Conservation (phyloP, 2,888 invertebrate species). For the Brassicogethes aeneus region DNA sequence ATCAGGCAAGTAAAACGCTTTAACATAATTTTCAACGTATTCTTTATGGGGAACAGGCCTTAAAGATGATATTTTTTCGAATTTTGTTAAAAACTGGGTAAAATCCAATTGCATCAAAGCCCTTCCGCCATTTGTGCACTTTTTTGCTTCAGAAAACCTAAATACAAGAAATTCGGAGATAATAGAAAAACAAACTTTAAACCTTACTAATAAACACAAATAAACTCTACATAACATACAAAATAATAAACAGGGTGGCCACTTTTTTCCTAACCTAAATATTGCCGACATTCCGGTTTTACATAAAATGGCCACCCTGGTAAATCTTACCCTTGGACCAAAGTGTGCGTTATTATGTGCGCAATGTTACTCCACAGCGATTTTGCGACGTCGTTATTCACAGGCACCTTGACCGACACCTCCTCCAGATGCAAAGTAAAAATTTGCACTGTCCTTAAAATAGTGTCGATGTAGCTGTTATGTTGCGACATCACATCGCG, state of each 20-base stretch:
- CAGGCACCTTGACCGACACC: constrained; percentile 57
- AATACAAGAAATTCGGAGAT: background rate
- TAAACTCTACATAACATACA: constrained; percentile 3
- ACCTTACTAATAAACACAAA: background rate
- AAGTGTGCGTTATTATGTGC: constrained; percentile 72
- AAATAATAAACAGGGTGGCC: background rate
- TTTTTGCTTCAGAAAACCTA: constrained; percentile 78
- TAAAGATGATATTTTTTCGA: constrained; percentile 76
- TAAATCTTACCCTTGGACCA: constrained; percentile 77
- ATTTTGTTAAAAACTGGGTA: constrained; percentile 83
- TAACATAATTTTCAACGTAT: constrained; percentile 90
- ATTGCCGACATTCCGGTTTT: constrained; percentile 1
- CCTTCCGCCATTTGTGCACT: constrained; percentile 92
- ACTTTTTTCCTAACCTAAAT: constrained; percentile 1
- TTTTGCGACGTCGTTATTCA: constrained; percentile 60
- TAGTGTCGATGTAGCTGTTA: constrained; percentile 75
- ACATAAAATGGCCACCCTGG: constrained; percentile 4
- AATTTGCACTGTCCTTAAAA: constrained; percentile 62
- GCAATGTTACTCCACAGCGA: constrained; percentile 84
- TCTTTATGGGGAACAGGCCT: constrained; percentile 81
- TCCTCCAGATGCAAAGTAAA: constrained; percentile 72
- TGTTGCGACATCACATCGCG: constrained; percentile 94
- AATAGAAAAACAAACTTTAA: constrained; percentile 1
- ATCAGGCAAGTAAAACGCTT: constrained; percentile 91
- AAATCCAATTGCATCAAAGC: constrained; percentile 98